Evolutionary conservation across 2,797 vertebrate genomes (phyloP).

Genomic region (Austrolebias charrua): DNA sequence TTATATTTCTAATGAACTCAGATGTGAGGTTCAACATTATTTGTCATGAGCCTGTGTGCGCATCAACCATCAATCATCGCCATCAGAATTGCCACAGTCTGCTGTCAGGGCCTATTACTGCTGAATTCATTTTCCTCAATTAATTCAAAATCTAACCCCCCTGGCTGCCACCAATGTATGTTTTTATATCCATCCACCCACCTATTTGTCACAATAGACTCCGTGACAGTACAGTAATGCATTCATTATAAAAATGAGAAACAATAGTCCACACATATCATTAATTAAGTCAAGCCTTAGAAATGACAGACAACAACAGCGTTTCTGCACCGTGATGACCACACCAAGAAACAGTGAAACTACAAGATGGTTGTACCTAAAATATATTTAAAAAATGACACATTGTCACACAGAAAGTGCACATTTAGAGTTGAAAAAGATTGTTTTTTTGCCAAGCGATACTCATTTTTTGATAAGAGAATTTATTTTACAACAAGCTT

Average conservation of each 20-base stretch:
- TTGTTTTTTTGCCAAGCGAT: slow-evolving; percentile 65
- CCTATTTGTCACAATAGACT: slow-evolving; percentile 85
- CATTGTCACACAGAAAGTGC: background rate
- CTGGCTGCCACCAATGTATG: slow-evolving; percentile 76
- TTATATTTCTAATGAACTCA: slow-evolving; percentile 67
- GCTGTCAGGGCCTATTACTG: slow-evolving; percentile 82
- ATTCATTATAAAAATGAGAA: slow-evolving; percentile 83
- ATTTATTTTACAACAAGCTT: slow-evolving; percentile 77
- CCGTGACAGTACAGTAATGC: slow-evolving; percentile 81
- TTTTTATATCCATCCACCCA: slow-evolving; percentile 78
- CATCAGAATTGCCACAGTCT: slow-evolving; percentile 81
- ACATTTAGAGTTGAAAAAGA: slow-evolving; percentile 78
- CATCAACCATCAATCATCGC: slow-evolving; percentile 82
- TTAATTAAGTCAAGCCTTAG: slow-evolving; percentile 78
- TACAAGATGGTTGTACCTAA: slow-evolving; percentile 39
- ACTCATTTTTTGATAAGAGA: slow-evolving; percentile 81
- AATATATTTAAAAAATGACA: background rate
- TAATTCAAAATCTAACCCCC: slow-evolving; percentile 82
- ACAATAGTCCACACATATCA: slow-evolving; percentile 79
- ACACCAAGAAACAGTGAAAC: slow-evolving; percentile 18
- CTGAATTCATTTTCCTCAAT: slow-evolving; percentile 86
- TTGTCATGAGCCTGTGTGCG: slow-evolving; percentile 74
- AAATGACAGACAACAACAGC: slow-evolving; percentile 40
- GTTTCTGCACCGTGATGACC: slow-evolving; percentile 20
- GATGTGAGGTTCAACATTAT: slow-evolving; percentile 68